These are phyloP conservation scores for Orius laevigatus DNA, from an alignment of 1,140 invertebrate species.

Conservation along the genomic window DNA sequence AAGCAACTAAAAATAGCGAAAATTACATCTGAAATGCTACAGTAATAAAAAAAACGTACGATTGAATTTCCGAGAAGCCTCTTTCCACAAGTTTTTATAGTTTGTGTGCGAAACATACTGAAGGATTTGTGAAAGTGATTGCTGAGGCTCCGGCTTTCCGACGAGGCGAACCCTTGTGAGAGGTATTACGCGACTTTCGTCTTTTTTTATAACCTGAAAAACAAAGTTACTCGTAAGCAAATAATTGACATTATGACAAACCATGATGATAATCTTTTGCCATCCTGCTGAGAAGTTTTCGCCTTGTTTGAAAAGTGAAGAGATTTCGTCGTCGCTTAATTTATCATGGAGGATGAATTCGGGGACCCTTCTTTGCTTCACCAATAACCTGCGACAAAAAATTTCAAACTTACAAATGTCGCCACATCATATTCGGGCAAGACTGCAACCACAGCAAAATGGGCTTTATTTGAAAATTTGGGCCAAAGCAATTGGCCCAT, in stretches of 20 bases:
- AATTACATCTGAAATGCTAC: too few relatives aligned
- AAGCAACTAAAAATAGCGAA: slow-evolving; percentile 13
- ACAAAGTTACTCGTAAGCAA: slow-evolving; percentile 11
- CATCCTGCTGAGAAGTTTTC: slow-evolving; percentile 38
- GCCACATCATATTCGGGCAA: slow-evolving; percentile 1
- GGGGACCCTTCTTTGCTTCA: slow-evolving; percentile 31
- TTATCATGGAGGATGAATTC: slow-evolving; percentile 26
- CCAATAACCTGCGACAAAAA: slow-evolving; percentile 27
- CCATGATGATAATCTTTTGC: slow-evolving; percentile 40
- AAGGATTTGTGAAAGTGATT: slow-evolving; percentile 57
- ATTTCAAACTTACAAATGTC: slow-evolving; percentile 4
- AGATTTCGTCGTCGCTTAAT: slow-evolving; percentile 30
- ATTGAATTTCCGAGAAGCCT: slow-evolving; percentile 61
- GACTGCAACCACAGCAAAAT: neutral
- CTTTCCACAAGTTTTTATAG: slow-evolving; percentile 68
- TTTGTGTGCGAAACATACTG: slow-evolving; percentile 65
- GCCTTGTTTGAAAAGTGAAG: slow-evolving; percentile 34
- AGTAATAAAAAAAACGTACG: slow-evolving; percentile 28
- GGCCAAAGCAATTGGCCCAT: neutral
- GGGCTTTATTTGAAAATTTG: neutral
- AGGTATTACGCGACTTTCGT: slow-evolving; percentile 48
- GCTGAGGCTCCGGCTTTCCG: slow-evolving; percentile 36
- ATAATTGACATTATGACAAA: slow-evolving; percentile 22
- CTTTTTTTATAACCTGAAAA: slow-evolving; percentile 43
- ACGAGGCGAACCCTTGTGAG: slow-evolving; percentile 38